Percentiles rank a stretch among this genome's conserved stretches.
phyloP scores from a whole-genome alignment of 2,888 invertebrate genomes.

The Timema cristinae region DNA sequence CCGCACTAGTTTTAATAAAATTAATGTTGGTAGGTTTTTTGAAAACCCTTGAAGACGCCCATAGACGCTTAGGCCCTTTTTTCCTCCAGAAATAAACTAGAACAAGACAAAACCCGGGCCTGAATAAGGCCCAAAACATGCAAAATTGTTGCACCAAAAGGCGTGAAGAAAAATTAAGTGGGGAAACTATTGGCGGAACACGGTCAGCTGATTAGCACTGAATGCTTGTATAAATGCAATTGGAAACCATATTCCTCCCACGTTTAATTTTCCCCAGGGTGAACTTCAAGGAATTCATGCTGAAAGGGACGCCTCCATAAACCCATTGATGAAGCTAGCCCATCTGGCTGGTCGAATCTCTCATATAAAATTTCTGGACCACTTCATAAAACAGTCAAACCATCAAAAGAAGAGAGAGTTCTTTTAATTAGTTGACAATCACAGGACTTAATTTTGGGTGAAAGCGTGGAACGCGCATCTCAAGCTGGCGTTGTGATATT shows the following conservation, averaged over 20 bases:
- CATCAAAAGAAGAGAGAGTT: background rate
- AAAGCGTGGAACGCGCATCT: background rate
- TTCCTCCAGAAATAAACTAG: conserved; percentile 35
- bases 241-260: conserved; percentile 42
- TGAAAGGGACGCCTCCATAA: conserved; percentile 40
- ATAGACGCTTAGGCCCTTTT: background rate
- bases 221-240: conserved; percentile 38
- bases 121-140: conserved; percentile 43
- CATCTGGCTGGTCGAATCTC: background rate
- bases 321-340: conserved; percentile 33
- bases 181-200: conserved; percentile 42
- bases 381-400: background rate
- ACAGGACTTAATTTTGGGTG: background rate
- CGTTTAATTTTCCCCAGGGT: conserved; percentile 41
- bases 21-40: background rate
- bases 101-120: conserved; percentile 44
- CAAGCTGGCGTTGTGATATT: conserved; percentile 2
- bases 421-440: background rate
- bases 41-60: background rate
- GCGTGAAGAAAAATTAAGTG: conserved; percentile 43
- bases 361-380: background rate
- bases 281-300: conserved; percentile 39
- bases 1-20: conserved; percentile 14
- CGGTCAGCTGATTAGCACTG: conserved; percentile 5
- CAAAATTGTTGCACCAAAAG: conserved; percentile 40